Evolutionary conservation across 1,140 invertebrate species (phyloP), one percentile per base, ranked within the genome.

Genomic region (Parapsyche elsis): DNA sequence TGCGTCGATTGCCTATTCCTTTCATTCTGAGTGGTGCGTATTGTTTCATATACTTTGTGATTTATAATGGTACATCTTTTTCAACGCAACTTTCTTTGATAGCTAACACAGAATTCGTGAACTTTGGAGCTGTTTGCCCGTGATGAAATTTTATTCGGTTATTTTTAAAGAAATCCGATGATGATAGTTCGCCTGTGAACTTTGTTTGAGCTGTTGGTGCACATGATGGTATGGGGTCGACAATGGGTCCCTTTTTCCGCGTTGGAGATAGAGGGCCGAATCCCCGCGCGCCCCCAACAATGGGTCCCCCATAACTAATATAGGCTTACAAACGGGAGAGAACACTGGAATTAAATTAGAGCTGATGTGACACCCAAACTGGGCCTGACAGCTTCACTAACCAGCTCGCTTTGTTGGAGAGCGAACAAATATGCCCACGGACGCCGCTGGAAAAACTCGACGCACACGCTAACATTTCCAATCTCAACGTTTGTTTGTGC

Each of bases 321-420:
- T 64, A 77, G 75, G 57, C 75, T 77, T 71, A 53, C 77, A 71
- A 78, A 71, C 61, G 57, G 57, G 57, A 78, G 76, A 78, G 77
- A 78, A 77, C 77, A 78, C 57, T 78, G 77, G 77, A 78, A 78
- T 78, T 78, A 78, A 71, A 78, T 78, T 78, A 78, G 77, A 71
- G 77, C 59, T 78, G 77, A 78, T 78, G 77, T 78, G 77, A 78
- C 77, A 78, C 77, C 75, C 61, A 78, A 78, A 78, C 77, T 78
- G 77, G 67, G 61, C 24, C n/a, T 78, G 77, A 78, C 77, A 78
- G 77, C 30, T 78, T 64, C 77, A 77, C 75, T 77, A 71, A 78
- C 77, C 38, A 64, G 44, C 14, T 71, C 24, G 77, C 67, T 78
- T 78, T 78, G 77, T 77, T 77, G 75, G 14, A 16, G 16, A n/a